phyloP scores from a whole-genome alignment of 2,113 vertebrate species.

The Oostethus manadensis region DNA sequence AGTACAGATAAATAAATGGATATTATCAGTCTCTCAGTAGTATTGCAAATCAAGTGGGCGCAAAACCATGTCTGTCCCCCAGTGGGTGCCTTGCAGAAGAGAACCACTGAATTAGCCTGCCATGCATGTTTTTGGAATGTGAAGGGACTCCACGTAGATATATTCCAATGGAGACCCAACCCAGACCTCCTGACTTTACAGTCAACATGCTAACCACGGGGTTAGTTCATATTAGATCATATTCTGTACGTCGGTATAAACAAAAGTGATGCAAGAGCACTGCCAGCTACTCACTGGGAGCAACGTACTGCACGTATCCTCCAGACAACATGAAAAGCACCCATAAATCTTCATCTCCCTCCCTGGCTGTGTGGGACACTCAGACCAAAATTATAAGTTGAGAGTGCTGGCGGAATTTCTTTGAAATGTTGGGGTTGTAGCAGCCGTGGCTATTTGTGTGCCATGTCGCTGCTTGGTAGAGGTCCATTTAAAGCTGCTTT shows the following conservation, averaged over 20 bases:
- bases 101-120: too few relatives aligned
- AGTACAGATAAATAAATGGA: too few relatives aligned
- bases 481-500: neutral
- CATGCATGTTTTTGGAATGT: too few relatives aligned
- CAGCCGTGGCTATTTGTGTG: constrained; percentile 44
- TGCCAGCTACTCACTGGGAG: constrained; percentile 5
- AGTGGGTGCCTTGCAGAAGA: too few relatives aligned
- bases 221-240: too few relatives aligned
- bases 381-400: constrained; percentile 63
- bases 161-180: too few relatives aligned
- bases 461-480: constrained; percentile 13
- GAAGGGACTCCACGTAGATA: too few relatives aligned
- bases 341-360: constrained; percentile 58
- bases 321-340: constrained; percentile 51
- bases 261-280: constrained; percentile 14
- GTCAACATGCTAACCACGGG: too few relatives aligned
- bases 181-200: too few relatives aligned
- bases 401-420: constrained; percentile 53
- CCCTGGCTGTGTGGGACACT: constrained; percentile 52
- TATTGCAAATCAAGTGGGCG: too few relatives aligned
- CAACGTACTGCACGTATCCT: constrained; percentile 8
- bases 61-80: too few relatives aligned
- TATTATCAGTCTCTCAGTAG: too few relatives aligned
- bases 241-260: neutral
- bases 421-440: constrained; percentile 53